Evolutionary conservation across 2,888 invertebrate genomes (phyloP), one percentile per base, ranked within the genome.

Genomic region (Xylota segnis): DNA sequence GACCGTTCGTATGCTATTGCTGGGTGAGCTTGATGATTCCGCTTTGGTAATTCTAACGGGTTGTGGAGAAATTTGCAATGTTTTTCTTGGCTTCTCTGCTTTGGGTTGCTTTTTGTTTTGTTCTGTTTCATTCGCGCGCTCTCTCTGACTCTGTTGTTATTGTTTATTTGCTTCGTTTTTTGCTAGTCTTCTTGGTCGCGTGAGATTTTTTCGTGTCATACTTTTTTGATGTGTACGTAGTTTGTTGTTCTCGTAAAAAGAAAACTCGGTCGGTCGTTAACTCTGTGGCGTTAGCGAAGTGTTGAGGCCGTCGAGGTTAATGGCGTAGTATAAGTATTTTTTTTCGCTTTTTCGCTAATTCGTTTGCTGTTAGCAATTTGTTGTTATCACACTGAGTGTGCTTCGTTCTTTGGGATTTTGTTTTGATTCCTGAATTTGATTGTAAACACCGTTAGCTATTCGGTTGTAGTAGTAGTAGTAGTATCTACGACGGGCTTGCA

Each of bases 241-340:
- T 78, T 47, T 78, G 54, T 79, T 63, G 56, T 63, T 78, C 16
- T 79, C 72, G 63, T 72, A 75, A 81, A 70, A 75, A 79, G 50
- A 74, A 75, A 84, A 84, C 58, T 84, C 74, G 70, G 84, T 81
- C 81, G 79, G 81, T 81, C 71, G 81, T 84, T 84, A 79, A 66
- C 71, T 74, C 40, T 47, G 50, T 12, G 59, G 66, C 66, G 54
- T 72, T 68, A 68, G 74, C 74, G 32, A 54, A 63, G 40, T 47
- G 56, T 45, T 54, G 16, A 9, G 54, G 72, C 59, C 50, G 65
- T 12, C 16, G 72, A 27, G 40, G 66, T 61, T 66, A 72, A 40
- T 71, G 37, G 43, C 68, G 68, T 56, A 52, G 61, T 66, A 56
- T 58, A 34, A 40, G 16, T 59, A 18, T 58, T 23, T 52, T 16